Conservation (phyloP, 2,113 vertebrate species). For the Calyptommatus sinebrachiatus region DNA sequence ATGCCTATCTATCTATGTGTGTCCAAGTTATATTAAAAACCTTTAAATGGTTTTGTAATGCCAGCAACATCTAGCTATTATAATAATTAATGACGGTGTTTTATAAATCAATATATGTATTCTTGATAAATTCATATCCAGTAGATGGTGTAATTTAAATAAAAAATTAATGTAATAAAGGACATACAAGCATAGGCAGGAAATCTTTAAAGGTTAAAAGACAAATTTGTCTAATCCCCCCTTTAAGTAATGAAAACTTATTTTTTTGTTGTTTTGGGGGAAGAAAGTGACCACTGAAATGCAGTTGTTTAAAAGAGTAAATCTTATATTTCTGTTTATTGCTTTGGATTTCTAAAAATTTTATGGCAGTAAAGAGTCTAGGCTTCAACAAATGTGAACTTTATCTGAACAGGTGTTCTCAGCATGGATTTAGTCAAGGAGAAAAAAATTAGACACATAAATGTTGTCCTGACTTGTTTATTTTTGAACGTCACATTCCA, state of each 20-base stretch:
- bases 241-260: constrained; percentile 21
- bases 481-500: constrained; percentile 13
- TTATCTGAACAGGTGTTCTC: constrained; percentile 23
- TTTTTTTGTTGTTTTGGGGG: constrained; percentile 50
- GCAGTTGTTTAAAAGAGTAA: constrained; percentile 42
- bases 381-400: constrained; percentile 40
- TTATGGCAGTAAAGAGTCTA: constrained; percentile 18
- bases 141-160: constrained; percentile 92
- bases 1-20: constrained; percentile 94
- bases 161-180: constrained; percentile 87
- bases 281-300: constrained; percentile 55
- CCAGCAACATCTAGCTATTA: constrained; percentile 92
- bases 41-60: constrained; percentile 94
- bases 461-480: neutral
- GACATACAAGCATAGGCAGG: constrained; percentile 76
- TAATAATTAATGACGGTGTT: constrained; percentile 97
- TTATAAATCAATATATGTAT: constrained; percentile 92
- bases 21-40: constrained; percentile 89
- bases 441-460: constrained; percentile 30
- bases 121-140: constrained; percentile 90
- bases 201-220: constrained; percentile 84
- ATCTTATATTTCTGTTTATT: constrained; percentile 47
- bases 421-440: constrained; percentile 10
- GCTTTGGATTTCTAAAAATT: constrained; percentile 31
- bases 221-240: constrained; percentile 74